Percentiles rank a stretch among this genome's conserved stretches.
phyloP scores from a whole-genome alignment of 2,888 invertebrate genomes.

The Eretmocerus hayati region DNA sequence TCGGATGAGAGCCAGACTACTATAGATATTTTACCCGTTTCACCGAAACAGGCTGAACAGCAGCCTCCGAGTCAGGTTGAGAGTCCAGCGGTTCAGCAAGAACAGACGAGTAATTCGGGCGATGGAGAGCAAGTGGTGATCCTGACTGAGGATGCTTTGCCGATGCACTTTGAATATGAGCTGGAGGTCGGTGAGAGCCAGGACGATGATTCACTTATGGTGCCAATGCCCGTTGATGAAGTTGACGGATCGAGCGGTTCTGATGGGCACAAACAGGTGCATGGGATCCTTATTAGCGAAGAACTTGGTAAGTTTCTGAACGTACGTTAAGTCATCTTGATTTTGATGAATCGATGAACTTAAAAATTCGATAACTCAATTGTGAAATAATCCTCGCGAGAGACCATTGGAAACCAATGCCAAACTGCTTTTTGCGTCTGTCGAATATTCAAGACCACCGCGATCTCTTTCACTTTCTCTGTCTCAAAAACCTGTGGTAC shows the following conservation, averaged over 20 bases:
- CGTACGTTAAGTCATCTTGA: too few species aligned
- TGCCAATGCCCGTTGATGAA: slow-evolving; percentile 10
- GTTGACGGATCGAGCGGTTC: slow-evolving; percentile 5
- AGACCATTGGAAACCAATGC: too few species aligned
- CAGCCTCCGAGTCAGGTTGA: background rate
- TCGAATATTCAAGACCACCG: too few species aligned
- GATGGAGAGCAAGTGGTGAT: slow-evolving; percentile 20
- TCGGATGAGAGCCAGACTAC: slow-evolving; percentile 44
- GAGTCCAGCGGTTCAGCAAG: background rate
- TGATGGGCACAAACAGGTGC: slow-evolving; percentile 1
- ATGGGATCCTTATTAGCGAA: slow-evolving; percentile 7
- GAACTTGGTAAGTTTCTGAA: slow-evolving; percentile 16
- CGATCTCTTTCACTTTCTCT: too few species aligned
- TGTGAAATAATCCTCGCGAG: too few species aligned
- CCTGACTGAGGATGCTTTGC: slow-evolving; percentile 34
- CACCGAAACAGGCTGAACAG: slow-evolving; percentile 29
- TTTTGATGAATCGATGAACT: too few species aligned
- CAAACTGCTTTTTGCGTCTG: too few species aligned
- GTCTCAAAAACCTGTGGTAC: too few species aligned
- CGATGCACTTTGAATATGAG: slow-evolving; percentile 39
- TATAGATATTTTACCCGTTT: slow-evolving; percentile 40
- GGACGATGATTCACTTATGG: slow-evolving; percentile 27
- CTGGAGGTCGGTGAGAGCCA: slow-evolving; percentile 36
- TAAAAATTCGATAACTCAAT: too few species aligned
- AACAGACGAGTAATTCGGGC: background rate